Evolutionary conservation across 2,113 vertebrate genomes (phyloP).

Genomic region (Vimba vimba): DNA sequence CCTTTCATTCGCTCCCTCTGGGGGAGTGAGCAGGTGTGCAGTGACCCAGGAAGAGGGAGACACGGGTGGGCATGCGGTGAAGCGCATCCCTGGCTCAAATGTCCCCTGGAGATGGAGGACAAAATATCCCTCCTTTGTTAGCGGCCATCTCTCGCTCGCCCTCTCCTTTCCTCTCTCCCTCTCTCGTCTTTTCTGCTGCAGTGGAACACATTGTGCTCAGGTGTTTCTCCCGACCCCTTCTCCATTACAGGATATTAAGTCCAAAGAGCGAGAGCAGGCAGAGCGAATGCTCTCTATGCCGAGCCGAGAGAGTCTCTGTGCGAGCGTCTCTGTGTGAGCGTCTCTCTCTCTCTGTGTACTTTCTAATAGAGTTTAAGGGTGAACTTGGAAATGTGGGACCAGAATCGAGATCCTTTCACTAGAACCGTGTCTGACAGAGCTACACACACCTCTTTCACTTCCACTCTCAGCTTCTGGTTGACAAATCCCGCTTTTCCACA

Average conservation of each 20-base stretch:
- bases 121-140: constrained; percentile 35
- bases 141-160: constrained; percentile 44
- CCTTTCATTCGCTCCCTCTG: constrained; percentile 11
- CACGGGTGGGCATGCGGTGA: constrained; percentile 35
- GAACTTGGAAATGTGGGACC: constrained; percentile 28
- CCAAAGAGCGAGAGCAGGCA: constrained; percentile 26
- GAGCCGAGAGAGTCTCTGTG: constrained; percentile 10
- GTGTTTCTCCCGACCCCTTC: constrained; percentile 35
- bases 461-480: constrained; percentile 17
- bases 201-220: constrained; percentile 15
- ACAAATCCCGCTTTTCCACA: constrained; percentile 34
- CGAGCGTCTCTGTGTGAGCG: not conserved
- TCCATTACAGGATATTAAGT: constrained; percentile 45
- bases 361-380: constrained; percentile 38
- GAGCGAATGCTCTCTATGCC: not conserved
- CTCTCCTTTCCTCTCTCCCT: constrained; percentile 18
- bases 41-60: constrained; percentile 29
- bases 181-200: not conserved
- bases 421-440: not conserved
- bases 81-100: constrained; percentile 50
- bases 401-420: constrained; percentile 7
- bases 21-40: constrained; percentile 38
- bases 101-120: constrained; percentile 13
- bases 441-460: constrained; percentile 30
- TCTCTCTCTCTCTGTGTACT: constrained; percentile 2